Percentiles rank a stretch among this genome's conserved stretches.
Evolutionary conservation across 2,113 vertebrate genomes (phyloP).

Genomic region (Hymenochirus boettgeri): DNA sequence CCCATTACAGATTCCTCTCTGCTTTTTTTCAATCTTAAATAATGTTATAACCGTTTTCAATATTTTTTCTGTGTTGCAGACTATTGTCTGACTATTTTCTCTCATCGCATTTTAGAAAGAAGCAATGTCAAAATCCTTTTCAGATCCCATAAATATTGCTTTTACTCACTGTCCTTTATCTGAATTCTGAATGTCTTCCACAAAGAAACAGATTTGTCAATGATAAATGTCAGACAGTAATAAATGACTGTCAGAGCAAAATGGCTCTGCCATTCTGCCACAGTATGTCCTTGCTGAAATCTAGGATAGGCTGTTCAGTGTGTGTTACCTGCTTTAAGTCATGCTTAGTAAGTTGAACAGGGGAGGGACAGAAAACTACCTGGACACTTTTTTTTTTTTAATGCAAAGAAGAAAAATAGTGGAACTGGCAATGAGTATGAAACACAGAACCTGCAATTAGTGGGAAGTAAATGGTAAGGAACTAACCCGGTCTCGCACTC

Average conservation of each 20-base stretch:
- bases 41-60: conserved; percentile 21
- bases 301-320: conserved; percentile 43
- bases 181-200: conserved; percentile 32
- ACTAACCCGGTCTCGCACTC: too few relatives aligned
- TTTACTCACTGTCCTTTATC: conserved; percentile 32
- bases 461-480: conserved; percentile 3
- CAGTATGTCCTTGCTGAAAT: conserved; percentile 49
- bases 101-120: background rate
- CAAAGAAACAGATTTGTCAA: conserved; percentile 45
- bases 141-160: conserved; percentile 35
- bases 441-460: conserved; percentile 38
- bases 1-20: conserved; percentile 30
- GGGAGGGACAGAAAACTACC: conserved; percentile 26
- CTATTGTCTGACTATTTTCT: conserved; percentile 13
- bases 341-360: conserved; percentile 47
- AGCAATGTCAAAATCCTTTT: conserved; percentile 28
- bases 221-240: conserved; percentile 62
- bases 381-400: conserved; percentile 44
- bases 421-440: conserved; percentile 39
- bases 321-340: conserved; percentile 49
- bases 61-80: conserved; percentile 5
- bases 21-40: conserved; percentile 37
- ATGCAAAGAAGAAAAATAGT: conserved; percentile 45
- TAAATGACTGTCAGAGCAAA: conserved; percentile 54
- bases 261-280: conserved; percentile 44